These are phyloP conservation scores for Cinclus cinclus DNA, from an alignment of 2,113 vertebrate genomes.

Conservation along the genomic window DNA sequence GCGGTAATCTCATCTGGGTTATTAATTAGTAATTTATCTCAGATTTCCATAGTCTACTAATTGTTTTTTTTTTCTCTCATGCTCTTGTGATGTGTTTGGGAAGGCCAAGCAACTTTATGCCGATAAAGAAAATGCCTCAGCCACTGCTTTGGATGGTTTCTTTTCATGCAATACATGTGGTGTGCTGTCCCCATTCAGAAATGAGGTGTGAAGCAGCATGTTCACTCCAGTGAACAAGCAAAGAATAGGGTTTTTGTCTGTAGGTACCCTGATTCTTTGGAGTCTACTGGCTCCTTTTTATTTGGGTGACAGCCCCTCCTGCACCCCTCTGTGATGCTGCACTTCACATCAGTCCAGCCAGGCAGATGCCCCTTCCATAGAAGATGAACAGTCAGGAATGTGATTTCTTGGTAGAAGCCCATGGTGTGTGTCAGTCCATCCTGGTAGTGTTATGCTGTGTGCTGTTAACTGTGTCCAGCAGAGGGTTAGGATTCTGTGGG, in stretches of 20 bases:
- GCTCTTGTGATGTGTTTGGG: not conserved
- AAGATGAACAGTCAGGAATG: not conserved
- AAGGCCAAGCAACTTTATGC: not conserved
- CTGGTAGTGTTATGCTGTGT: not conserved
- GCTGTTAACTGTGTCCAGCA: not conserved
- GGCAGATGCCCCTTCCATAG: not conserved
- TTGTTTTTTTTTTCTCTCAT: not conserved
- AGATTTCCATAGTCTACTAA: not conserved
- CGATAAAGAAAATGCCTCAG: not conserved
- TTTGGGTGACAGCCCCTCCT: not conserved
- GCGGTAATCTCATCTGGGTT: not conserved
- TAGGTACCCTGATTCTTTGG: not conserved
- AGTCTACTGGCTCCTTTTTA: not conserved
- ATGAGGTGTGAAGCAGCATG: not conserved
- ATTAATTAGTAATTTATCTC: slow-evolving; percentile 28
- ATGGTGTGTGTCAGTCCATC: rapidly evolving
- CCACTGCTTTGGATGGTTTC: not conserved
- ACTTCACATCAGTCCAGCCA: not conserved
- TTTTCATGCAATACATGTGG: not conserved
- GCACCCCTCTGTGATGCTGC: not conserved
- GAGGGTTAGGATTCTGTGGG: not conserved
- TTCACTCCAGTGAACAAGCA: not conserved
- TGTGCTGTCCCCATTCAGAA: not conserved
- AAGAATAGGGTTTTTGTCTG: not conserved
- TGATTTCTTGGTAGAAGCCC: not conserved